Evolutionary conservation across 2,888 invertebrate genomes (phyloP).

Genomic region (Spisula subtruncata): DNA sequence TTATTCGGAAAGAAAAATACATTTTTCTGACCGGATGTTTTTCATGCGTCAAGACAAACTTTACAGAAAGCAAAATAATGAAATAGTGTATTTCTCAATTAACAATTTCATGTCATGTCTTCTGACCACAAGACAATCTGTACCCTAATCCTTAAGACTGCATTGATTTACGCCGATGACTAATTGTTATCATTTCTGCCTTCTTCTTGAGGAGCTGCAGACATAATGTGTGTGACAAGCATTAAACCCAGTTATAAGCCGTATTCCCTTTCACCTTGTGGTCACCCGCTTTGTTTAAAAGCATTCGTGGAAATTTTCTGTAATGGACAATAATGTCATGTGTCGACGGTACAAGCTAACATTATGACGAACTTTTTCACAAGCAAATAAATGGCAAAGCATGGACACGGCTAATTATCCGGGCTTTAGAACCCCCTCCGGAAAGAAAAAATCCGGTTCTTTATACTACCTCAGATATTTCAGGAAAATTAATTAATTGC

Average conservation of each 20-base stretch:
- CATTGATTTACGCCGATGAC: conserved; percentile 14
- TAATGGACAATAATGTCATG: conserved; percentile 43
- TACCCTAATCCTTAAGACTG: background rate
- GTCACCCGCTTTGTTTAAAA: conserved; percentile 41
- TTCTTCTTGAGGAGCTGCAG: background rate
- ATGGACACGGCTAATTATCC: conserved; percentile 45
- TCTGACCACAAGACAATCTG: conserved; percentile 18
- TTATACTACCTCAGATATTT: background rate
- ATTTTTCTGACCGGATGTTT: background rate
- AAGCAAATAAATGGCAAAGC: conserved; percentile 21
- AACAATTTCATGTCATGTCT: background rate
- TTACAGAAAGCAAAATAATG: too few species aligned
- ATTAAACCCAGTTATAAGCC: conserved; percentile 30
- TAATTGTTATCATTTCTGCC: conserved; percentile 26
- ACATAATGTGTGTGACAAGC: conserved; percentile 26
- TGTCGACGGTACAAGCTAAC: conserved; percentile 7
- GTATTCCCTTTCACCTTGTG: conserved; percentile 22
- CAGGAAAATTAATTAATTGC: conserved; percentile 13
- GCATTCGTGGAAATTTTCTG: background rate
- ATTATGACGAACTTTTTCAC: conserved; percentile 47
- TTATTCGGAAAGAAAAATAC: too few species aligned
- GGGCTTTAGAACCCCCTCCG: conserved; percentile 9
- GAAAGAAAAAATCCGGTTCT: background rate
- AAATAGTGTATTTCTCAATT: background rate
- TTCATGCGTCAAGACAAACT: background rate